Base-by-base conservation (phyloP, 2,888 invertebrate species). In the Epicampocera succincta region DNA sequence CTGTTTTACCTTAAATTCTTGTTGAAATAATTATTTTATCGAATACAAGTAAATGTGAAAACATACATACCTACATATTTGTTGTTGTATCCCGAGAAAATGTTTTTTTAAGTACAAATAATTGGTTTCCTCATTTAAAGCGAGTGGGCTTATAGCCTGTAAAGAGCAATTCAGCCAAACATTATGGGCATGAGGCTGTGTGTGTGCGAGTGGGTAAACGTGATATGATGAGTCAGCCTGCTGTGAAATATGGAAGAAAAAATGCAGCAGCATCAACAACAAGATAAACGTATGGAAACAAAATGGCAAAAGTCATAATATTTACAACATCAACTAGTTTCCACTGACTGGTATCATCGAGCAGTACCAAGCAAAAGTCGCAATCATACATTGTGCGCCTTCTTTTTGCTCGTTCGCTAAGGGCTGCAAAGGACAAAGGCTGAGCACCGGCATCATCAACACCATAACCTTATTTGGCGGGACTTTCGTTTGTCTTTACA, bases 81-180 rank as follows among this genome's bases (percentile, higher is more conserved):
- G 17, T 46, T 54, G 25, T 9, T 63, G 13, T 42, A 66, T 56
- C 15, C 46, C 44, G 17, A 54, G 21, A 25, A 61, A 71, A 73
- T 86, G 86, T 33, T 87, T 87, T 85, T 87, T 86, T 88, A 88
- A 88, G 87, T 86, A 87, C 89, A 87, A 89, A 89, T 89, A 89
- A 89, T 89, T 89, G 89, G 90, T 89, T 89, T 89, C 88, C 89
- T 89, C 88, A 87, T 88, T 88, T 88, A 87, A 88, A 88, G 86
- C 86, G 87, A 89, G 87, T 87, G 87, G 86, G 46, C 79, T 80
- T 21, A 61, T 77, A 42, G 79, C 61, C 76, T 78, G 65, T 80
- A 72, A 81, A 82, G 80, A 74, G 68, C 68, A 60, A 68, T 52
- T 42, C 13, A 25, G 17, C 40, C 38, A n/a, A 42, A 40, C 42